Evolutionary conservation across 2,797 vertebrate genomes (phyloP), one percentile per base, ranked within the genome.

Genomic region (Coracias cyanogaster): DNA sequence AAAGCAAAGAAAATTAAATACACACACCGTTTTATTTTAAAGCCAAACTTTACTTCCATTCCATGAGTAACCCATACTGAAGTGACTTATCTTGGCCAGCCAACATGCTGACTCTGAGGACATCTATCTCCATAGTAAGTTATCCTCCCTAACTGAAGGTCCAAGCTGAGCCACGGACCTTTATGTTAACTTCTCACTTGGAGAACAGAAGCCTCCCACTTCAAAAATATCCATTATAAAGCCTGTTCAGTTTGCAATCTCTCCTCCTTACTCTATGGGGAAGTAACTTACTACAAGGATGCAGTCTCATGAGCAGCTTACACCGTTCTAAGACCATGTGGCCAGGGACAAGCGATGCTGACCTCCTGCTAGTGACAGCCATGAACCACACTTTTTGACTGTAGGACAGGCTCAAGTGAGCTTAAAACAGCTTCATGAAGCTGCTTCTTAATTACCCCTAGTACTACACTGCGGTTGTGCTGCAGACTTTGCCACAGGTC

Each of bases 291-390:
- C 48, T 16, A 28, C 29, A 80, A 62, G 37, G 46, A 89, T 5
- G 31, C 21, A 62, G 21, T 39, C 46, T 67, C 66, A 69, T 0
- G 0, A 69, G 54, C 10, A 58, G 28, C 6, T 26, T 52, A 31
- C 6, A 4, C 39, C 31, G 18, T 61, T 74, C 49, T 61, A 66
- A 86, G 64, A 25, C 13, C 19, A 10, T 8, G 29, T 6, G 25
- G 52, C 52, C 41, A 74, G 52, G 12, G 35, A 70, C 48, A 73
- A 52, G 58, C 65, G 45, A 61, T 9, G 22, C 46, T 29, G 51
- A 37, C 6, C 25, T 62, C 58, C 70, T 48, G 37, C 17, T 48
- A 60, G 79, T 31, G 61, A 74, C 28, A 57, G 57, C 76, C 64
- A 41, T 0, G 73, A 78, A 12, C 5, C 16, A 10, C 10, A n/a